phyloP scores from a whole-genome alignment of 2,888 invertebrate genomes.

The Reticulitermes lucifugus region DNA sequence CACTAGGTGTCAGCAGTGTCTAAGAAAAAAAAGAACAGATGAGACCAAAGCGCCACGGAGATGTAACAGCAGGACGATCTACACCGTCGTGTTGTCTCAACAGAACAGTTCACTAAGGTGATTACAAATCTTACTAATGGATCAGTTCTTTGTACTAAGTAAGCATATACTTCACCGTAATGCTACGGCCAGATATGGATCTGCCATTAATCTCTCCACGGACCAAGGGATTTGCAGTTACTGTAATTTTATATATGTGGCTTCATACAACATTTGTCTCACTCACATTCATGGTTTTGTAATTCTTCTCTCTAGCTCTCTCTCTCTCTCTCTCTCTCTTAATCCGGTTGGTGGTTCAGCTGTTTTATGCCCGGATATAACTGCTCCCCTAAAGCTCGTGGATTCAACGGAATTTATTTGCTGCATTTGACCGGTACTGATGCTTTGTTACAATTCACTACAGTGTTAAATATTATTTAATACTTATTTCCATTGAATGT shows the following conservation, averaged over 20 bases:
- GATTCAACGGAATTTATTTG: background rate
- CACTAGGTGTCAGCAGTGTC: background rate
- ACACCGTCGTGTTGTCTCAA: background rate
- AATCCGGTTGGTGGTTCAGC: background rate
- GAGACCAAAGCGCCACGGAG: background rate
- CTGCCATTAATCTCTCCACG: slow-evolving; percentile 4
- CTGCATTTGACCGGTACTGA: background rate
- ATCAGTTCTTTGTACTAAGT: slow-evolving; percentile 26
- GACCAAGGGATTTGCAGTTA: background rate
- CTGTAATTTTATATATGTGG: slow-evolving; percentile 1
- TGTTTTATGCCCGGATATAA: slow-evolving; percentile 21
- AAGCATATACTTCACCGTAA: background rate
- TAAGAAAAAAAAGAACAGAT: background rate
- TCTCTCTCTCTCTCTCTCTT: background rate
- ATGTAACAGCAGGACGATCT: background rate
- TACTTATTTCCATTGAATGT: background rate
- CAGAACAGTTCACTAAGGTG: background rate
- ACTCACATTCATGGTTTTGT: background rate
- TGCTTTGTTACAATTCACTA: background rate
- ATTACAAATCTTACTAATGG: slow-evolving; percentile 42
- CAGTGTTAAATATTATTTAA: background rate
- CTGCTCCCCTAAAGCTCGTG: background rate
- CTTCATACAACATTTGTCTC: slow-evolving; percentile 6
- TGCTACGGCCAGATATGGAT: slow-evolving; percentile 1
- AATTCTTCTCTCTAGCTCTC: background rate